A percentile compares a stretch with the other conserved stretches of the same genome.
phyloP scores from a whole-genome alignment of 2,888 invertebrate genomes.

The Bimastos eiseni region DNA sequence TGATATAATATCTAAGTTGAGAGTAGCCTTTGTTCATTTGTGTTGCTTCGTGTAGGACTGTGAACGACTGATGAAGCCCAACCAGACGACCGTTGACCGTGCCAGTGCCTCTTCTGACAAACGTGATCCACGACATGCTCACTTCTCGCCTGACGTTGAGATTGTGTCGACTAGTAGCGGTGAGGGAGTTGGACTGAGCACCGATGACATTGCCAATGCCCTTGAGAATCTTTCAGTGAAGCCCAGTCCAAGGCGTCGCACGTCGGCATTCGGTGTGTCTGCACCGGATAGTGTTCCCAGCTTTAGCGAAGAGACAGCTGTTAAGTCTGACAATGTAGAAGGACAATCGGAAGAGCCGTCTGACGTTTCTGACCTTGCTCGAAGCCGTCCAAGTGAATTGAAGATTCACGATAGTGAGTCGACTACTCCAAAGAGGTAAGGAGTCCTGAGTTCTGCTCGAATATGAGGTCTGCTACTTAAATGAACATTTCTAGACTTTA shows the following conservation, averaged over 20 bases:
- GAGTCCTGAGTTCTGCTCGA: background rate
- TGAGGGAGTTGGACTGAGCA: background rate
- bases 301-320: background rate
- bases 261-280: background rate
- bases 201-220: background rate
- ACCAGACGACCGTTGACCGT: background rate
- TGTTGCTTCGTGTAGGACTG: background rate
- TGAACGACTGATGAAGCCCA: background rate
- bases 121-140: background rate
- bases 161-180: conserved; percentile 1
- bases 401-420: background rate
- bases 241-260: background rate
- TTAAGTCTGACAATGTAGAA: background rate
- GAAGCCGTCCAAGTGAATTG: background rate
- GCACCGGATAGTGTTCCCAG: background rate
- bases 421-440: background rate
- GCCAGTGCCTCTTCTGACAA: background rate
- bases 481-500: background rate
- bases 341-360: background rate
- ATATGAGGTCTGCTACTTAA: background rate
- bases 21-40: background rate
- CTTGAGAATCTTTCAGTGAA: background rate
- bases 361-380: background rate
- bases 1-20: background rate
- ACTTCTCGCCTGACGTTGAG: conserved; percentile 18